Evolutionary conservation across 37 sponge, comb jelly and placozoan genomes (phyloP).

Genomic region (Theonella swinhoei): DNA sequence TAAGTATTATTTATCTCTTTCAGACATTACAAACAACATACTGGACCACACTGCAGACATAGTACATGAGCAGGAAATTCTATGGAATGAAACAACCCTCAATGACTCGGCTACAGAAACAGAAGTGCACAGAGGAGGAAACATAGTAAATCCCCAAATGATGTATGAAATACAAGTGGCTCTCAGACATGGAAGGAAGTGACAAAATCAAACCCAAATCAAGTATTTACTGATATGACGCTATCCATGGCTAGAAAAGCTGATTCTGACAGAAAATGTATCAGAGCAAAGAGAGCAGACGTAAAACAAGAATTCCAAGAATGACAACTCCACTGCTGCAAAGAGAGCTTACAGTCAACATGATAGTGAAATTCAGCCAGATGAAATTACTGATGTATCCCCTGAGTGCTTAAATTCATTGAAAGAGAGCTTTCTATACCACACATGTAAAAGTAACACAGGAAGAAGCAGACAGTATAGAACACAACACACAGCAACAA

Average conservation of each 20-base stretch:
- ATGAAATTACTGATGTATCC: slow-evolving; percentile 1
- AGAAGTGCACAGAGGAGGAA: not conserved
- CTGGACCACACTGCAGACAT: not conserved
- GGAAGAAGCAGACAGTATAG: slow-evolving; percentile 7
- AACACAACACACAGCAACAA: not conserved
- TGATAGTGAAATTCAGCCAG: slow-evolving; percentile 9
- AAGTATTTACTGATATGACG: slow-evolving; percentile 1
- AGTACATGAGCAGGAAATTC: not conserved
- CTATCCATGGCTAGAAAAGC: not conserved
- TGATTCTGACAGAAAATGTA: slow-evolving; percentile 1
- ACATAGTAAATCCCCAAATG: not conserved
- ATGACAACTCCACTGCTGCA: slow-evolving; percentile 5
- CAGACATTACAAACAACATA: no score
- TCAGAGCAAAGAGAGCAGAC: slow-evolving; percentile 2
- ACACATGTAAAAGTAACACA: slow-evolving; percentile 23
- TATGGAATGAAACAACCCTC: not conserved
- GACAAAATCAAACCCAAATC: not conserved
- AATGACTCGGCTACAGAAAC: not conserved
- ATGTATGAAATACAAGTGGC: slow-evolving; percentile 8
- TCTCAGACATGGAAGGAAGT: not conserved
- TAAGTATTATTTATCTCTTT: no score
- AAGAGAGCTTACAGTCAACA: slow-evolving; percentile 26
- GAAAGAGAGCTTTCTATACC: slow-evolving; percentile 3
- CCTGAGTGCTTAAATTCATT: not conserved
- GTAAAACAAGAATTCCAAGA: slow-evolving; percentile 8